phyloP scores from a whole-genome alignment of 2,113 vertebrate genomes.

The Ctenomys sociabilis region DNA sequence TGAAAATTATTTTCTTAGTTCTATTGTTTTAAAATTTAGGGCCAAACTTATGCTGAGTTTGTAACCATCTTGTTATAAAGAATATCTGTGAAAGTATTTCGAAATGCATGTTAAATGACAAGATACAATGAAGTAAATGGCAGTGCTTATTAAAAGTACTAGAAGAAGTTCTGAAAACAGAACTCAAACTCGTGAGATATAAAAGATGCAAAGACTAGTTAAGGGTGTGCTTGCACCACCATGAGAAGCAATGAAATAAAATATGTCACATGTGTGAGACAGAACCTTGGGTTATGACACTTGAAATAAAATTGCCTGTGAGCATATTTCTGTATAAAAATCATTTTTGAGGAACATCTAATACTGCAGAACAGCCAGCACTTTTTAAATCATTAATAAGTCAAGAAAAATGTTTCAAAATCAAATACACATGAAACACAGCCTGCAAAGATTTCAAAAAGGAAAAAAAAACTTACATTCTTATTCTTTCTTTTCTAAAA shows the following conservation, averaged over 20 bases:
- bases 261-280: neutral
- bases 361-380: neutral
- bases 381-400: constrained; percentile 25
- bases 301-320: neutral
- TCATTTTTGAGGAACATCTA: neutral
- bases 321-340: neutral
- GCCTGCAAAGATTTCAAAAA: constrained; percentile 49
- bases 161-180: neutral
- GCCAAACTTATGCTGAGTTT: neutral
- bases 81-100: neutral
- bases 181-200: neutral
- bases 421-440: constrained; percentile 33
- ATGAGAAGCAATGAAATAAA: neutral
- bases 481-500: constrained; percentile 44
- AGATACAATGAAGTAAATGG: neutral
- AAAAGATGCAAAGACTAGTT: neutral
- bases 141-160: neutral
- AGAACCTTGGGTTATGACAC: fast-evolving
- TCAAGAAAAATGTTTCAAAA: constrained; percentile 14
- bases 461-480: neutral
- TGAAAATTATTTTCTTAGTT: neutral
- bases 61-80: neutral
- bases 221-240: neutral
- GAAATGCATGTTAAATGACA: neutral
- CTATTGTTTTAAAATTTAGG: neutral